Percentiles rank a stretch among this genome's conserved stretches.
Conservation (phyloP, 2,113 vertebrate genomes). For the Pseudorectes ferrugineus region DNA sequence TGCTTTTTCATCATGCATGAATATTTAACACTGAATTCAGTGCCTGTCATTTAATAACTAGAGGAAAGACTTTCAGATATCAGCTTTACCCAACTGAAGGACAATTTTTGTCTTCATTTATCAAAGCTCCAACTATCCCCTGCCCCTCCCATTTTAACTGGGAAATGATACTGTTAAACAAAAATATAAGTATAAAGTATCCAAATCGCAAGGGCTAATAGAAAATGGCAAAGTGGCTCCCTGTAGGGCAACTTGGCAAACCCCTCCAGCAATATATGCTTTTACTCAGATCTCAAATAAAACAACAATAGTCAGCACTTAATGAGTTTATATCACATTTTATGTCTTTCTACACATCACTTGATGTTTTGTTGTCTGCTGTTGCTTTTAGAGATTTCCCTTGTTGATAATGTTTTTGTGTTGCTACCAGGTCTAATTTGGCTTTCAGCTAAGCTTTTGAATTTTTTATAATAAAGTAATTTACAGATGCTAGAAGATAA, state of each 20-base stretch:
- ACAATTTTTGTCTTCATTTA: neutral
- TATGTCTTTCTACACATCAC: constrained; percentile 58
- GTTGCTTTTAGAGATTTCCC: constrained; percentile 65
- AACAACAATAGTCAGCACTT: constrained; percentile 57
- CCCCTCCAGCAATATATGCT: neutral
- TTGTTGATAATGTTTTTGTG: constrained; percentile 64
- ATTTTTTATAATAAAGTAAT: constrained; percentile 80
- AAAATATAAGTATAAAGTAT: neutral
- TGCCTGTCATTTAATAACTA: neutral
- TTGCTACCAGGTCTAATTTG: constrained; percentile 66
- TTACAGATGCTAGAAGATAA: constrained; percentile 74
- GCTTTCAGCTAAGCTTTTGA: constrained; percentile 69
- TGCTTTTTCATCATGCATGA: neutral
- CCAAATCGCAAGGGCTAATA: neutral
- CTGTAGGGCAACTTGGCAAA: neutral
- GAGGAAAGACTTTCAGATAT: neutral
- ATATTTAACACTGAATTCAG: neutral
- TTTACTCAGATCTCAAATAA: constrained; percentile 54
- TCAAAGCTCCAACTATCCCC: neutral
- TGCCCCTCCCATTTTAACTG: neutral
- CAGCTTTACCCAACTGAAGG: neutral
- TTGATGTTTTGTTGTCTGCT: constrained; percentile 54
- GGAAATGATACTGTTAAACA: neutral
- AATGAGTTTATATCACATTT: constrained; percentile 65
- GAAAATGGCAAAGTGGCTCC: neutral